Evolutionary conservation across 2,888 invertebrate species (phyloP), one percentile per base, ranked within the genome.

Genomic region (Drosophila macrospina): DNA sequence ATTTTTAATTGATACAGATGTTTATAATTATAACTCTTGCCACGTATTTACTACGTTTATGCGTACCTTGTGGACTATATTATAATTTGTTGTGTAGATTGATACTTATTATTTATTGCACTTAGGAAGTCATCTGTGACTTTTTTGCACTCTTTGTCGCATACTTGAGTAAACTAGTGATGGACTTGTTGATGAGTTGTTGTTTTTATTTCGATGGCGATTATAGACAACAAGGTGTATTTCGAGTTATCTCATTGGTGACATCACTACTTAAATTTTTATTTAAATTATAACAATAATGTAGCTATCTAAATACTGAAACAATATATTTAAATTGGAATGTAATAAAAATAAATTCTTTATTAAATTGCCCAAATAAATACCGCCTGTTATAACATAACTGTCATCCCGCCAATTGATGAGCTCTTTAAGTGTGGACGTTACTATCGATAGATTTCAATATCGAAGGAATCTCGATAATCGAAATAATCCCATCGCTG

Each of bases 91-190:
- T 47, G 51, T 47, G 47, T 45, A 37, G 42, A 45, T 60, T 68
- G 42, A 30, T 52, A 52, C 36, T 73, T 32, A 44, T 52, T 60
- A 48, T 52, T 62, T 74, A 68, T 78, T 74, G 59, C 60, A 78
- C 60, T 60, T 59, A 63, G 56, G 55, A 45, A 50, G 16, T 55
- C 62, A 56, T 47, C 56, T 62, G 61, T 41, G 48, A n/a, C 39
- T 39, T 47, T 69, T 75, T 28, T 60, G 50, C 50, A 41, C 37
- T 57, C 44, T 54, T 42, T 51, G 36, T 60, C 39, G 45, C 61
- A 36, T 45, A 55, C 45, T 56, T 56, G 32, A 28, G 39, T 47
- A 37, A 51, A 57, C 50, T 69, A 60, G 52, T 11, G 70, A 57
- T 57, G 63, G 15, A 13, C 32, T 2, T 20, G 20, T 26, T 36